Conservation (phyloP, 1,140 invertebrate genomes). For the Magallana angulata region DNA sequence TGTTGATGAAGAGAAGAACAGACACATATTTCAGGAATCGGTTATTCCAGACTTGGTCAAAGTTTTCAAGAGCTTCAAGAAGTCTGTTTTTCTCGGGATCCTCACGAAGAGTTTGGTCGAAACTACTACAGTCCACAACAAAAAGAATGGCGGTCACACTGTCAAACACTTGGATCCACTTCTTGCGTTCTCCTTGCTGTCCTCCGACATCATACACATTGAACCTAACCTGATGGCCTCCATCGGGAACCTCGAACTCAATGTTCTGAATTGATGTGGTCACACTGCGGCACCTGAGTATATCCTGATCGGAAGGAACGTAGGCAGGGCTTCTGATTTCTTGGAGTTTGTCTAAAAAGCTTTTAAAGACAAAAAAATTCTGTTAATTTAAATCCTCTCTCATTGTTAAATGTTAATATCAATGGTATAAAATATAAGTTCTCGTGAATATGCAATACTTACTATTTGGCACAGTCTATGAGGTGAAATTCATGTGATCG, state of each 20-base stretch:
- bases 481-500: conserved; percentile 99
- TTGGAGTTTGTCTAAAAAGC: conserved; percentile 74
- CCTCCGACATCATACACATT: conserved; percentile 83
- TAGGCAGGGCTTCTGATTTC: conserved; percentile 69
- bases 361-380: conserved; percentile 54
- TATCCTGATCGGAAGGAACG: conserved; percentile 77
- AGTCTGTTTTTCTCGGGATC: conserved; percentile 86
- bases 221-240: conserved; percentile 71
- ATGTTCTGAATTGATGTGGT: conserved; percentile 75
- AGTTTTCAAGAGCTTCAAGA: conserved; percentile 86
- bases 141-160: conserved; percentile 90
- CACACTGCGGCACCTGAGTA: conserved; percentile 74
- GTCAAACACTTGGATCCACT: conserved; percentile 92
- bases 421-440: background rate
- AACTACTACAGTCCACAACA: conserved; percentile 88
- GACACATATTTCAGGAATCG: conserved; percentile 87
- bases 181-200: conserved; percentile 89
- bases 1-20: conserved; percentile 90
- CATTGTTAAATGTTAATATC: background rate
- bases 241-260: conserved; percentile 73
- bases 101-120: conserved; percentile 88
- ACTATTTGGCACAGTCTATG: conserved; percentile 99
- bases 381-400: background rate
- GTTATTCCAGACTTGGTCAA: conserved; percentile 89
- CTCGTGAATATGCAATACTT: conserved; percentile 80